These are phyloP conservation scores for Muscicapa adusta DNA, from an alignment of 2,113 vertebrate species.

Conservation along the genomic window DNA sequence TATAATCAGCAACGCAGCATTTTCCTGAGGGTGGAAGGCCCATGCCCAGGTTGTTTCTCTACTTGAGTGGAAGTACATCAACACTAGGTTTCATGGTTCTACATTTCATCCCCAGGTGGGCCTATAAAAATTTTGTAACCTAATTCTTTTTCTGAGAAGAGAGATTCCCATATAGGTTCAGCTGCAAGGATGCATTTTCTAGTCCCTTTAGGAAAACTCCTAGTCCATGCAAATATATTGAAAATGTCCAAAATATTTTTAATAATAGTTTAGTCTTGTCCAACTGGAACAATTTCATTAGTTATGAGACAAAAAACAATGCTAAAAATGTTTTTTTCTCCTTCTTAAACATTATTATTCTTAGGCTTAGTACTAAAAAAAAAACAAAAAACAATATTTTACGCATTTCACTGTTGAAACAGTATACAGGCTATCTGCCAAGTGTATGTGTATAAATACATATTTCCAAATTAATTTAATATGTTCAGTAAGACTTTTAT, in stretches of 20 bases:
- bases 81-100: not conserved
- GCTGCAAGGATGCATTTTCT: not conserved
- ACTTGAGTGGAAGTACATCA: not conserved
- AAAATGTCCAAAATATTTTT: not conserved
- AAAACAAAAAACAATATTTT: accelerated
- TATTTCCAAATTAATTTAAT: not conserved
- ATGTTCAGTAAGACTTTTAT: not conserved
- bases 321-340: not conserved
- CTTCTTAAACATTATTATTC: not conserved
- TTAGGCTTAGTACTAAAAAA: not conserved
- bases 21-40: not conserved
- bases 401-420: not conserved
- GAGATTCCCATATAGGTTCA: not conserved
- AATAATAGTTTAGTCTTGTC: not conserved
- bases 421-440: not conserved
- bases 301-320: not conserved
- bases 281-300: not conserved
- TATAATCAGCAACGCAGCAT: not conserved
- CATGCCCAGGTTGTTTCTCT: not conserved
- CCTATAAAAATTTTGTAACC: not conserved
- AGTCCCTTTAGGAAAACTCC: not conserved
- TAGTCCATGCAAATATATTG: not conserved
- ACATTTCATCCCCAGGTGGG: not conserved
- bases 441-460: not conserved
- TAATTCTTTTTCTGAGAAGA: not conserved